phyloP scores from a whole-genome alignment of 2,888 invertebrate species.

The Fragum fragum region DNA sequence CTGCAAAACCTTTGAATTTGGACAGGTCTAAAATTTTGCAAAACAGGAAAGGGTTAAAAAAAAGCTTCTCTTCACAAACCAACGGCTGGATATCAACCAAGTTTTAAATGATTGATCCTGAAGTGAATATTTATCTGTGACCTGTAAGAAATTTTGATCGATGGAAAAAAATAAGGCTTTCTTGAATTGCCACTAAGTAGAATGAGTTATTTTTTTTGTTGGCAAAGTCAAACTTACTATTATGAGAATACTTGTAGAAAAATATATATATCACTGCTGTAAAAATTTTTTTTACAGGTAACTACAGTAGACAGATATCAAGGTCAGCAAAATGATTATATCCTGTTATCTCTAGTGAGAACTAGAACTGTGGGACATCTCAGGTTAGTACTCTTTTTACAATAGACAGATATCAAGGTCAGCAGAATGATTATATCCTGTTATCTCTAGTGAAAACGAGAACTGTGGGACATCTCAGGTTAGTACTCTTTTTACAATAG shows the following conservation, averaged over 20 bases:
- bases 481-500: constrained; percentile 95
- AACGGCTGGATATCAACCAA: too few species aligned
- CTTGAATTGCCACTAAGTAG: too few species aligned
- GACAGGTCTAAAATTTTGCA: too few species aligned
- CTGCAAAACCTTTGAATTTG: too few species aligned
- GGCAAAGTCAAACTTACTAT: neutral
- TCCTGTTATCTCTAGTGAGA: constrained; percentile 91
- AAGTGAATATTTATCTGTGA: too few species aligned
- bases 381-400: constrained; percentile 93
- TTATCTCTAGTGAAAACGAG: constrained; percentile 98
- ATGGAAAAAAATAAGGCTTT: too few species aligned
- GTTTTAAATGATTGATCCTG: too few species aligned
- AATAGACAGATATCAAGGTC: constrained; percentile 99
- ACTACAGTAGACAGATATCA: constrained; percentile 99
- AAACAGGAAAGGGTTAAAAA: too few species aligned
- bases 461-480: constrained; percentile 98
- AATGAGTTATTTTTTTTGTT: too few species aligned
- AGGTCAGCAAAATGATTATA: constrained; percentile 99
- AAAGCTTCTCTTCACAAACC: too few species aligned
- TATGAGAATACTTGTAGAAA: neutral
- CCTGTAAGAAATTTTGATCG: too few species aligned
- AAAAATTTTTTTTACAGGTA: constrained; percentile 84
- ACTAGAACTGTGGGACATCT: constrained; percentile 99
- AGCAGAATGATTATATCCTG: constrained; percentile 98
- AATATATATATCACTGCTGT: neutral